Base-by-base conservation (phyloP, 2,888 invertebrate species). In the Atethmia centrago region DNA sequence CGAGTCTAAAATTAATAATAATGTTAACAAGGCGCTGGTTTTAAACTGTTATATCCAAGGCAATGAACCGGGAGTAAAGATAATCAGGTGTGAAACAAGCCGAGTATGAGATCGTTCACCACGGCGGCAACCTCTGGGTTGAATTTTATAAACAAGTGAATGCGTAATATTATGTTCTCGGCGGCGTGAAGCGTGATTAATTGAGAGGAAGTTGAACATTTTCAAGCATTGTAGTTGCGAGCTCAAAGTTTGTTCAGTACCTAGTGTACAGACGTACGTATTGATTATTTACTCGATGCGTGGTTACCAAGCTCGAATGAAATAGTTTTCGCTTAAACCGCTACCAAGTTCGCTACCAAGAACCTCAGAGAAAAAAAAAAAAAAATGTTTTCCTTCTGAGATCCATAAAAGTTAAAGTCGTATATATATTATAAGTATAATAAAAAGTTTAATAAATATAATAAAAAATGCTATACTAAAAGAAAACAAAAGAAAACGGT, bases 61-160 rank as follows among this genome's bases (percentile, higher is more conserved):
- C 91, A 89, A 77, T 89, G 91, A 91, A 85, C 90, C 86, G 89
- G 84, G 85, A 77, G 82, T 82, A 65, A 81, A 86, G 84, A 91
- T 91, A 91, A 90, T 92, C 91, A 88, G 85, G 88, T 90, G 92
- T 91, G 88, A 91, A 90, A 89, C 88, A 84, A 80, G 83, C 82
- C 72, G 75, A 71, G 82, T 85, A 83, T 85, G 87, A 80, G 80
- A 82, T 83, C 80, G 82, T 84, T 86, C 82, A 77, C 84, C 61
- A 80, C 66, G 69, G 73, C n/a, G 73, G 76, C 71, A 80, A 74
- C 71, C 82, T 80, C 69, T 73, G 80, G 79, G 87, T 82, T 78
- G 76, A 79, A 69, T 83, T 87, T 87, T 86, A 84, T 82, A 81
- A 75, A 82, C 71, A 79, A 61, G 67, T 74, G 81, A 75, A 70